Percentiles rank a stretch among this genome's conserved stretches.
phyloP scores from a whole-genome alignment of 2,888 invertebrate genomes.

The Phoronis australis region DNA sequence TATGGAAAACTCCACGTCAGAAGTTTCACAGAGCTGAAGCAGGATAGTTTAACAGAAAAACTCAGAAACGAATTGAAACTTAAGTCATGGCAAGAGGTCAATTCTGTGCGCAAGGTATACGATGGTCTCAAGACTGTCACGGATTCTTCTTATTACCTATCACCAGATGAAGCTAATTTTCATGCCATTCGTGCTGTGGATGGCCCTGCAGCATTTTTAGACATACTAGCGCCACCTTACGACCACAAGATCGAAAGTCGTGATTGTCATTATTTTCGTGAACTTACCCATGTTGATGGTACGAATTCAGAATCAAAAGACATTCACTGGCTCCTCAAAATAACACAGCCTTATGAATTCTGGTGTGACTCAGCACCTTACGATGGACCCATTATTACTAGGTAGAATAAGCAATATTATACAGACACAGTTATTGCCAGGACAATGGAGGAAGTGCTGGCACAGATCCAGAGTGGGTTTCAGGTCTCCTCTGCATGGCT shows the following conservation, averaged over 20 bases:
- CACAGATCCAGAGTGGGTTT: too few relatives aligned
- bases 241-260: constrained; percentile 51
- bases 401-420: too few relatives aligned
- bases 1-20: constrained; percentile 33
- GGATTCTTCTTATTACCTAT: constrained; percentile 42
- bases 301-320: neutral
- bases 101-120: neutral
- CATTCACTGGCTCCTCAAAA: constrained; percentile 51
- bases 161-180: constrained; percentile 49
- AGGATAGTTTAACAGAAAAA: constrained; percentile 4
- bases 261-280: constrained; percentile 47
- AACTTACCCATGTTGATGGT: constrained; percentile 7
- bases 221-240: constrained; percentile 90
- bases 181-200: constrained; percentile 59
- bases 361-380: constrained; percentile 68
- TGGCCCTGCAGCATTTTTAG: constrained; percentile 78
- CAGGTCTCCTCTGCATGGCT: too few relatives aligned
- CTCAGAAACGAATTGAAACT: constrained; percentile 1
- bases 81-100: neutral
- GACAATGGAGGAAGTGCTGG: too few relatives aligned
- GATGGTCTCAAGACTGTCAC: too few relatives aligned
- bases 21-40: constrained; percentile 20
- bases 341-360: constrained; percentile 63
- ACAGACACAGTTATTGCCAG: too few relatives aligned
- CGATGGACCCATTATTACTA: too few relatives aligned